Percentiles rank a stretch among this genome's conserved stretches.
These are phyloP conservation scores for Felis chaus DNA, from an alignment of 2,113 vertebrate species.

Conservation along the genomic window DNA sequence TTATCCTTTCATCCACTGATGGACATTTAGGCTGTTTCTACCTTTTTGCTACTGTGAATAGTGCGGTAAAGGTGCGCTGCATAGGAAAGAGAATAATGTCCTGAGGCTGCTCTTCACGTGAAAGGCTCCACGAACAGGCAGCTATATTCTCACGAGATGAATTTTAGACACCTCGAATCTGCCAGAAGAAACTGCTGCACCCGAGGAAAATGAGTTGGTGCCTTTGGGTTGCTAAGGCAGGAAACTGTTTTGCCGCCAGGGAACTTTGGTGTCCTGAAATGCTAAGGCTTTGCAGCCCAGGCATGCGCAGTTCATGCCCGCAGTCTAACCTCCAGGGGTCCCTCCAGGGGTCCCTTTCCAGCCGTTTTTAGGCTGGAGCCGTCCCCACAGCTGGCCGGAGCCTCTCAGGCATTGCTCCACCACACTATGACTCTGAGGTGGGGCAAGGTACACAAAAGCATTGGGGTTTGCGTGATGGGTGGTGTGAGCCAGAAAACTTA, in stretches of 20 bases:
- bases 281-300: neutral
- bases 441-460: too few species aligned
- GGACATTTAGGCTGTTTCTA: neutral
- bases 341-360: too few species aligned
- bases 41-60: neutral
- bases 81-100: neutral
- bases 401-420: neutral
- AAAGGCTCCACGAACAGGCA: neutral
- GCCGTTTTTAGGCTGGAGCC: neutral
- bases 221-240: fast-evolving
- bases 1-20: neutral
- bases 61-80: neutral
- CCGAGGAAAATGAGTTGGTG: neutral
- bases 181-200: neutral
- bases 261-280: neutral
- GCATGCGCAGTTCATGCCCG: too few species aligned
- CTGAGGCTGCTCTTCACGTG: neutral
- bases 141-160: neutral
- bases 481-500: neutral
- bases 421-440: neutral
- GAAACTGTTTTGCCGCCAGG: neutral
- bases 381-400: neutral
- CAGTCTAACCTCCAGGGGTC: too few species aligned
- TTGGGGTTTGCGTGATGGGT: neutral
- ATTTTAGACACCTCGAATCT: neutral